These are phyloP conservation scores for Escarpia spicata DNA, from an alignment of 2,888 invertebrate species.

Conservation along the genomic window DNA sequence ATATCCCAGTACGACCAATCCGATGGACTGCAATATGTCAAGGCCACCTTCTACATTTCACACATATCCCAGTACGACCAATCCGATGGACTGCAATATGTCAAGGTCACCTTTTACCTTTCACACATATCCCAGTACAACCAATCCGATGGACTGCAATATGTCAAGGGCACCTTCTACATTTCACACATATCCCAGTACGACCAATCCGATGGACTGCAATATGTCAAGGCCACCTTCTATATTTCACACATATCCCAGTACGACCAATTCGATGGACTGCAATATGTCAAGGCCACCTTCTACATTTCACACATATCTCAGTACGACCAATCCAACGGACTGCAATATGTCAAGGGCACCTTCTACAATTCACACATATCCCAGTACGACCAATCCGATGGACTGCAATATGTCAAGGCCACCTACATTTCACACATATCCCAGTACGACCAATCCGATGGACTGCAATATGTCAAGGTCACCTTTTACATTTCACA, in stretches of 20 bases:
- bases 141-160: conserved; percentile 74
- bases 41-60: conserved; percentile 67
- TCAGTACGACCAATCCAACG: conserved; percentile 70
- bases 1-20: conserved; percentile 65
- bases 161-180: not conserved
- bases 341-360: conserved; percentile 70
- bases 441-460: conserved; percentile 72
- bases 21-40: conserved; percentile 73
- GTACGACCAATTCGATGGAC: conserved; percentile 74
- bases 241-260: conserved; percentile 78
- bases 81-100: conserved; percentile 74
- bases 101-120: conserved; percentile 53
- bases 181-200: conserved; percentile 79
- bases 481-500: conserved; percentile 69
- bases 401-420: conserved; percentile 73
- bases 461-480: conserved; percentile 73
- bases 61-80: conserved; percentile 76
- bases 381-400: conserved; percentile 72
- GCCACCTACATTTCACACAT: conserved; percentile 73
- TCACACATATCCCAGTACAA: conserved; percentile 78
- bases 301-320: conserved; percentile 77
- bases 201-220: conserved; percentile 74
- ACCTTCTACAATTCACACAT: conserved; percentile 73
- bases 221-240: conserved; percentile 37
- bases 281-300: conserved; percentile 55